A percentile compares a stretch with the other conserved stretches of the same genome.
Evolutionary conservation across 2,113 vertebrate genomes (phyloP).

Genomic region (Pavo muticus): DNA sequence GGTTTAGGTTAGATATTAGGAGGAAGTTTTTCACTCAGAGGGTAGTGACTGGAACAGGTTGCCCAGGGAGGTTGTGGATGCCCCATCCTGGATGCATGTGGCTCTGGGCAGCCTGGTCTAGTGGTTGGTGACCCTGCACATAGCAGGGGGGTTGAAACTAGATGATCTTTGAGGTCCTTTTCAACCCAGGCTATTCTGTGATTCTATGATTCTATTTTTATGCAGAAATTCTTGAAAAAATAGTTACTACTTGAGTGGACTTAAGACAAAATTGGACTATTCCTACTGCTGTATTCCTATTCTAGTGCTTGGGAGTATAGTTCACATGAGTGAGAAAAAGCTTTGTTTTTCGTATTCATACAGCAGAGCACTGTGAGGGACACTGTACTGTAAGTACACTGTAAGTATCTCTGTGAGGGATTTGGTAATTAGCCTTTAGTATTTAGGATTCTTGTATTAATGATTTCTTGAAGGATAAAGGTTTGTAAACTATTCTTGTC

Average conservation of each 20-base stretch:
- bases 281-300: not conserved
- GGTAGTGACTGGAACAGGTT: too few species aligned
- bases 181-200: too few species aligned
- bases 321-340: not conserved
- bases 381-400: too few species aligned
- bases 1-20: too few species aligned
- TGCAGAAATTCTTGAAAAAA: not conserved
- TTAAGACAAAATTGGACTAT: not conserved
- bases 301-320: not conserved
- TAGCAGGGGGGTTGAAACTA: too few species aligned
- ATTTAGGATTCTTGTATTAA: not conserved
- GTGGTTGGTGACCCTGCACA: too few species aligned
- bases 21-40: too few species aligned
- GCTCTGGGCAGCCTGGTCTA: too few species aligned
- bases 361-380: rapidly evolving
- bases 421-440: not conserved
- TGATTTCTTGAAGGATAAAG: not conserved
- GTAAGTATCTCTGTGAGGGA: not conserved
- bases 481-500: not conserved
- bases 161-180: too few species aligned
- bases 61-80: too few species aligned
- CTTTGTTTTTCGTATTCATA: rapidly evolving
- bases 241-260: not conserved
- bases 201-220: not conserved
- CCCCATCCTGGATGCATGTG: too few species aligned